These are phyloP conservation scores for Lydus trimaculatus DNA, from an alignment of 2,888 invertebrate species.

Conservation along the genomic window DNA sequence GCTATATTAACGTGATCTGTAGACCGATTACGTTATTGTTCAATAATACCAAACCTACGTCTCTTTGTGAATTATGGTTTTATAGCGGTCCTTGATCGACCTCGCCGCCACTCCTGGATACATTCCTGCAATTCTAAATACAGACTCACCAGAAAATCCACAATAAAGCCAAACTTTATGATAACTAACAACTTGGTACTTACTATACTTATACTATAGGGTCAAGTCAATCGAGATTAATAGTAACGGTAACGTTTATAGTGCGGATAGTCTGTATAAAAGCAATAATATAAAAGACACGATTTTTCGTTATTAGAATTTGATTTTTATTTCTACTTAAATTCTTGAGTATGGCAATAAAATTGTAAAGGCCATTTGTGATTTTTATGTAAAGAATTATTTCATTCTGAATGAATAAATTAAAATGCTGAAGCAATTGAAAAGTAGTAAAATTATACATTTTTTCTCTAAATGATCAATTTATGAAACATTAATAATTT, in stretches of 20 bases:
- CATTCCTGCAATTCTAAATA: constrained; percentile 32
- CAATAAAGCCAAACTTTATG: neutral
- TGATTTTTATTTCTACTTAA: too few relatives aligned
- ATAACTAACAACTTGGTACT: neutral
- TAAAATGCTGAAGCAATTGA: neutral
- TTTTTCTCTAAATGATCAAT: too few relatives aligned
- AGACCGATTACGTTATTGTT: constrained; percentile 27
- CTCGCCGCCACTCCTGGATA: constrained; percentile 36
- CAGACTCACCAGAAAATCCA: neutral
- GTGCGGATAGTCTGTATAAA: neutral
- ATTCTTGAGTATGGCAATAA: too few relatives aligned
- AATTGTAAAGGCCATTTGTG: too few relatives aligned
- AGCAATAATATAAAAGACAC: too few relatives aligned
- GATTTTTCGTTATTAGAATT: too few relatives aligned
- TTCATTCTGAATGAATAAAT: neutral
- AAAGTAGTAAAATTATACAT: neutral
- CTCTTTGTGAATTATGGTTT: constrained; percentile 31
- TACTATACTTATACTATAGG: too few relatives aligned
- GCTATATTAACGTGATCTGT: constrained; percentile 29
- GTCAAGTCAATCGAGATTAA: too few relatives aligned
- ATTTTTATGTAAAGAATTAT: too few relatives aligned
- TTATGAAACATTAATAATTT: neutral
- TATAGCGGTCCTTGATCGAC: constrained; percentile 33
- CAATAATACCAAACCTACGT: constrained; percentile 29
- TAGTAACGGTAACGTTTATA: neutral